Evolutionary conservation across 2,888 invertebrate species (phyloP).

Genomic region (Drosophila nigritarsus): DNA sequence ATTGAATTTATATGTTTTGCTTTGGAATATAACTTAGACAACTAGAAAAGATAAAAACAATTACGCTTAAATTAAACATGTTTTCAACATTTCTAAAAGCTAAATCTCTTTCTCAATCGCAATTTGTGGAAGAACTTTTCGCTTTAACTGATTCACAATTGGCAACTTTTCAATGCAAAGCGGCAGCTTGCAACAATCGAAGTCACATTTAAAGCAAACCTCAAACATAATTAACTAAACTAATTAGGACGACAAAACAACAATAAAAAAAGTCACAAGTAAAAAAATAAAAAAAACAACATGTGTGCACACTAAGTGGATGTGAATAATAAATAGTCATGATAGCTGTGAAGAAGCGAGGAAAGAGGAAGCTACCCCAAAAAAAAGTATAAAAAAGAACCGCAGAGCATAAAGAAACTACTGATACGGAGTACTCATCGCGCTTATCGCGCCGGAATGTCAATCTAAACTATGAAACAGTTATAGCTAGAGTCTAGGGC

Average conservation of each 20-base stretch:
- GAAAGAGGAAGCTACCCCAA: conserved; percentile 11
- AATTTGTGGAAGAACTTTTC: conserved; percentile 13
- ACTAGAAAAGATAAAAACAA: neutral
- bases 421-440: conserved; percentile 34
- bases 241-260: conserved; percentile 44
- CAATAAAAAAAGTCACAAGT: neutral
- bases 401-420: neutral
- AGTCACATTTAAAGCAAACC: conserved; percentile 29
- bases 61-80: neutral
- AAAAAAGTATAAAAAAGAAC: neutral
- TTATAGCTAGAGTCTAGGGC: conserved; percentile 1
- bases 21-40: neutral
- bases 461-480: conserved; percentile 7
- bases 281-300: conserved; percentile 35
- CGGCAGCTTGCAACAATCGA: conserved; percentile 32
- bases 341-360: conserved; percentile 6
- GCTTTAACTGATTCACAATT: conserved; percentile 33
- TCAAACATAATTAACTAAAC: conserved; percentile 60
- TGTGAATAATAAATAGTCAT: conserved; percentile 48
- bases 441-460: conserved; percentile 19
- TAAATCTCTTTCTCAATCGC: neutral
- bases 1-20: neutral
- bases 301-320: conserved; percentile 41
- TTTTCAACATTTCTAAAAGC: neutral
- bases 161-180: conserved; percentile 49